phyloP scores from a whole-genome alignment of 2,797 vertebrate species.

The Bucorvus abyssinicus region DNA sequence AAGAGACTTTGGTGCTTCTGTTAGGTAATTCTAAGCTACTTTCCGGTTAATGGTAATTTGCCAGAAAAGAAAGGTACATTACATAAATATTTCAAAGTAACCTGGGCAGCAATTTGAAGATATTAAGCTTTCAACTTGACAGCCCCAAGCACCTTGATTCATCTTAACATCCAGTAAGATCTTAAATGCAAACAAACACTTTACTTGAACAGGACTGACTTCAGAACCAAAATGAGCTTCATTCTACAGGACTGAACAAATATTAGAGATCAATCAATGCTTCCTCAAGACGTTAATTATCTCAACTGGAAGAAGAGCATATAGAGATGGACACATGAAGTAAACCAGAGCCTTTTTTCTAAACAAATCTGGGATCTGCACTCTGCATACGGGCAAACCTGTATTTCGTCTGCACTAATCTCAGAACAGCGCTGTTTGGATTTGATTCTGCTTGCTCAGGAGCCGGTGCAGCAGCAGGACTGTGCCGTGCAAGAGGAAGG shows the following conservation, averaged over 20 bases:
- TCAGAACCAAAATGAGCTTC: conserved; percentile 2
- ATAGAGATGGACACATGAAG: neutral
- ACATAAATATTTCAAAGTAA: conserved; percentile 52
- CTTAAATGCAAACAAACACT: conserved; percentile 55
- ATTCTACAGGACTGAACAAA: neutral
- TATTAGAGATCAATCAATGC: neutral
- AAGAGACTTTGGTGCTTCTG: neutral
- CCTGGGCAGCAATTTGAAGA: conserved; percentile 54
- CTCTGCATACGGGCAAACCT: neutral
- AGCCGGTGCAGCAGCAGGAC: neutral
- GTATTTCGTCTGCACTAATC: neutral
- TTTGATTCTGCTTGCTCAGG: neutral
- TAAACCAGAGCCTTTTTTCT: conserved; percentile 7
- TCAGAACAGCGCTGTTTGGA: neutral
- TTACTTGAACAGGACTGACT: neutral
- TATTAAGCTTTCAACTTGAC: conserved; percentile 59
- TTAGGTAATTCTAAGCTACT: conserved; percentile 34
- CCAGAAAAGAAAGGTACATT: conserved; percentile 43
- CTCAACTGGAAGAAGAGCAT: neutral
- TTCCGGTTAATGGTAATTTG: conserved; percentile 59
- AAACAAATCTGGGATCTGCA: neutral
- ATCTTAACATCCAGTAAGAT: conserved; percentile 51
- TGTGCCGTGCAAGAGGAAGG: neutral
- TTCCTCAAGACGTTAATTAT: neutral
- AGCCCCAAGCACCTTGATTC: conserved; percentile 51